A percentile compares a stretch with the other conserved stretches of the same genome.
Conservation (phyloP, 2,888 invertebrate genomes). For the Sphecodes monilicornis region DNA sequence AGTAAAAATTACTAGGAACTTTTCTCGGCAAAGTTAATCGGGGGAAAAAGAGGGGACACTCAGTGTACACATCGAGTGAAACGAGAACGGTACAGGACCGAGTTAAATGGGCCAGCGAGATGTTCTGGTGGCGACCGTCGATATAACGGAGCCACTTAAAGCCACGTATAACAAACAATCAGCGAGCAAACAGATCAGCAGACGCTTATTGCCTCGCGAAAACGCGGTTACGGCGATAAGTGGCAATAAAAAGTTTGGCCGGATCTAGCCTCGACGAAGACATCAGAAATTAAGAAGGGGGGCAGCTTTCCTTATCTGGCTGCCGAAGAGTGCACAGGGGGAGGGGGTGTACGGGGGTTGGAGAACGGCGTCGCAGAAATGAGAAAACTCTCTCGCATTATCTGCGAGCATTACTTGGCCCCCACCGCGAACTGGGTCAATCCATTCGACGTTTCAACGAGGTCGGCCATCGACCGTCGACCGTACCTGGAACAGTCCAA, state of each 20-base stretch:
- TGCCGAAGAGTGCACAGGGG: background rate
- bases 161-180: constrained; percentile 44
- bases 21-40: background rate
- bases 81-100: background rate
- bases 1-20: background rate
- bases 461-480: constrained; percentile 57
- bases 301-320: constrained; percentile 41
- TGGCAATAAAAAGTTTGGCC: constrained; percentile 48
- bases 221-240: constrained; percentile 45
- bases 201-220: constrained; percentile 34
- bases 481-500: constrained; percentile 62
- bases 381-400: constrained; percentile 65
- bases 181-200: constrained; percentile 32
- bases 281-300: constrained; percentile 50
- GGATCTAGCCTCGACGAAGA: constrained; percentile 38
- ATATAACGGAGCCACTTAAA: constrained; percentile 25
- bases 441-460: constrained; percentile 58
- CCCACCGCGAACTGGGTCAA: constrained; percentile 64
- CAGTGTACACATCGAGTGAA: background rate
- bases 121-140: background rate
- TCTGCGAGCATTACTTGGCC: constrained; percentile 59
- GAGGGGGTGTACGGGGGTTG: background rate
- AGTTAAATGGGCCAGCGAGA: constrained; percentile 8
- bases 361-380: constrained; percentile 53
- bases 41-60: background rate